phyloP scores from a whole-genome alignment of 2,797 vertebrate species.

The Eulemur rubriventer region DNA sequence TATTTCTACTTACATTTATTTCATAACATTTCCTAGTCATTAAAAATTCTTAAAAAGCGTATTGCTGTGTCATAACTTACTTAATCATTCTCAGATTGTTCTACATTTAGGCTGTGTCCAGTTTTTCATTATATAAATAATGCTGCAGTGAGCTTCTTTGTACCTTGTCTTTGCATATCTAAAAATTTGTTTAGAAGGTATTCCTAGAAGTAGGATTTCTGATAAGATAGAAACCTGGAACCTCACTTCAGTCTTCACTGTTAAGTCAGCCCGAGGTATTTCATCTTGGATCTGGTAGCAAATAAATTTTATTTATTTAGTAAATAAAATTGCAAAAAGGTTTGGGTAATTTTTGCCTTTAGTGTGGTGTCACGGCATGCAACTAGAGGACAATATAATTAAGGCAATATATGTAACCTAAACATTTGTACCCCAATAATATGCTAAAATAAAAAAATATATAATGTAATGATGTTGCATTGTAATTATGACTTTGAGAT shows the following conservation, averaged over 20 bases:
- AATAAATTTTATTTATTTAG: neutral
- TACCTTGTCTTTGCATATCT: neutral
- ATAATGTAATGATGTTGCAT: neutral
- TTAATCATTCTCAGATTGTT: conserved; percentile 5
- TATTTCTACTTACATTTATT: conserved; percentile 25
- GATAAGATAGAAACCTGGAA: conserved; percentile 1
- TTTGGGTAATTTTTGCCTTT: neutral
- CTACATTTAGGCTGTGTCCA: neutral
- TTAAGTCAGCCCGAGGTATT: neutral
- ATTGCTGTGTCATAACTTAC: neutral
- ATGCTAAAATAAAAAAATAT: neutral
- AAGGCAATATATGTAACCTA: no score
- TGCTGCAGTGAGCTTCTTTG: neutral
- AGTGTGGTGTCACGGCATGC: neutral
- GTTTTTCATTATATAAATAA: conserved; percentile 24
- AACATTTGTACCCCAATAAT: no score
- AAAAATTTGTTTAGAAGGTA: neutral
- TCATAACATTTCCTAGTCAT: neutral
- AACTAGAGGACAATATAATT: neutral
- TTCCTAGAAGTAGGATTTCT: neutral
- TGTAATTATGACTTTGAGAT: neutral
- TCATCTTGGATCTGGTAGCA: neutral
- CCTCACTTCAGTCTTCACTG: neutral
- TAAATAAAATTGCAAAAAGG: neutral
- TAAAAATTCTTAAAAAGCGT: conserved; percentile 21